Evolutionary conservation across 1,140 invertebrate genomes (phyloP).

Genomic region (Halesus radiatus): DNA sequence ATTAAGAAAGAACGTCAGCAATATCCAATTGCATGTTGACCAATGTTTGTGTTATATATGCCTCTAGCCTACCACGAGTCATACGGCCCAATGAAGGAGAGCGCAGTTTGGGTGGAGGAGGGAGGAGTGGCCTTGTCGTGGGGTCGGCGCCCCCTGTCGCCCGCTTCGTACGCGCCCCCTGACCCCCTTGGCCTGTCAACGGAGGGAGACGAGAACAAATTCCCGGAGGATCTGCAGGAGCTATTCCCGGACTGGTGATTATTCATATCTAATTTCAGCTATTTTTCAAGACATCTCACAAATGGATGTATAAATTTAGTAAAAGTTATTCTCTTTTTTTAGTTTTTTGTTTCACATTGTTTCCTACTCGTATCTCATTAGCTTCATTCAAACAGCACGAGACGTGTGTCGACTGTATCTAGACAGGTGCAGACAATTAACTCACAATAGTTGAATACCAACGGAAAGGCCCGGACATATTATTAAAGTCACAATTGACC

Average conservation of each 20-base stretch:
- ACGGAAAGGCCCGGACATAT: too few relatives aligned
- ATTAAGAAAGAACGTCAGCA: neutral
- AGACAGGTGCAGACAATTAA: too few relatives aligned
- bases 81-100: conserved; percentile 95
- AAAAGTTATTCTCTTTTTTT: too few relatives aligned
- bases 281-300: neutral
- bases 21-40: neutral
- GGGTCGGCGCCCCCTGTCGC: conserved; percentile 85
- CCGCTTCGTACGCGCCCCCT: conserved; percentile 88
- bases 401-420: too few relatives aligned
- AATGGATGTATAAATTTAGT: too few relatives aligned
- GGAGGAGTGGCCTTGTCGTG: conserved; percentile 83
- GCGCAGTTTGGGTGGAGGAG: conserved; percentile 99
- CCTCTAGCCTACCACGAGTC: conserved; percentile 83
- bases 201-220: conserved; percentile 93
- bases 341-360: too few relatives aligned
- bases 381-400: too few relatives aligned
- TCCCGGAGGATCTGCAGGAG: conserved; percentile 91
- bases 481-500: too few relatives aligned
- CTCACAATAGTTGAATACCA: too few relatives aligned
- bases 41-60: neutral
- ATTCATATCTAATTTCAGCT: neutral
- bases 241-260: conserved; percentile 85
- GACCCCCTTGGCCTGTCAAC: conserved; percentile 95
- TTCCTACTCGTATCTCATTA: too few relatives aligned